A percentile compares a stretch with the other conserved stretches of the same genome.
Evolutionary conservation across 2,888 invertebrate species (phyloP).

Genomic region (Chesias legatella): DNA sequence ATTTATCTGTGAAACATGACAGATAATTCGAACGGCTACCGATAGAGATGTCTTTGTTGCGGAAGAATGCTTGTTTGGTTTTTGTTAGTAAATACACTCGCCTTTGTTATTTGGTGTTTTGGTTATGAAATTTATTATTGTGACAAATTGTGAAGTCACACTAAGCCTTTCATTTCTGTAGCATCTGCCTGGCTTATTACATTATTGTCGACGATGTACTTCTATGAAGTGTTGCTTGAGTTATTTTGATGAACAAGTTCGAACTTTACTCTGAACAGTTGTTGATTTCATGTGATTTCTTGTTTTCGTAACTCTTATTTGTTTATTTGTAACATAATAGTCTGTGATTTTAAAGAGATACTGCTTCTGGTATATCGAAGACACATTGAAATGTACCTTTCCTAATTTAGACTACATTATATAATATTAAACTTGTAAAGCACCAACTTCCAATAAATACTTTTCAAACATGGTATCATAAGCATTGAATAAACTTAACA

Average conservation of each 20-base stretch:
- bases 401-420: no score
- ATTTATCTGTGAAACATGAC: conserved; percentile 76
- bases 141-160: conserved; percentile 72
- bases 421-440: no score
- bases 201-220: conserved; percentile 41
- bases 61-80: conserved; percentile 63
- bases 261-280: conserved; percentile 18
- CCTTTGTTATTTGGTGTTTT: conserved; percentile 65
- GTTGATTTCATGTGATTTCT: conserved; percentile 17
- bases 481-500: no score
- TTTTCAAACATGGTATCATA: no score
- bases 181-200: conserved; percentile 52
- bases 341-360: no score
- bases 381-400: no score
- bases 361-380: no score
- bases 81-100: conserved; percentile 57
- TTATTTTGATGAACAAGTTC: conserved; percentile 39
- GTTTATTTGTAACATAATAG: no score
- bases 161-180: conserved; percentile 63
- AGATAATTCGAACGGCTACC: conserved; percentile 72
- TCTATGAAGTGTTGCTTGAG: conserved; percentile 41
- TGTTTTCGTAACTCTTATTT: conserved; percentile 1
- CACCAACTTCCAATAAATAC: no score
- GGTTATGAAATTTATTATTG: conserved; percentile 73
- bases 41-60: conserved; percentile 71